These are phyloP conservation scores for Drosophila phalerata DNA, from an alignment of 2,888 invertebrate species.

Conservation along the genomic window DNA sequence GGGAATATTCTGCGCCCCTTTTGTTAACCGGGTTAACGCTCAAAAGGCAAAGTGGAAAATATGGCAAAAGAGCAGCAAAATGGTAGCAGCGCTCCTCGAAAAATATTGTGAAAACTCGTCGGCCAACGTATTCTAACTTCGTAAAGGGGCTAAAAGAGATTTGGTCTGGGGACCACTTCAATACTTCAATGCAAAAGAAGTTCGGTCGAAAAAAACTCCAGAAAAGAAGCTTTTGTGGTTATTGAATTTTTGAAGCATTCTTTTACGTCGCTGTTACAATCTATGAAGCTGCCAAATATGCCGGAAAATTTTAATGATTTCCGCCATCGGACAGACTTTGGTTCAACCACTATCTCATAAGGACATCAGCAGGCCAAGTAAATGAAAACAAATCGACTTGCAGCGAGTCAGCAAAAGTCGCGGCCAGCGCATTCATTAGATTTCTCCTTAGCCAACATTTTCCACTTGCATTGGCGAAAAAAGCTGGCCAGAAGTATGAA, in stretches of 20 bases:
- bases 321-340: conserved; percentile 42
- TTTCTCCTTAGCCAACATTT: conserved; percentile 29
- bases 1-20: conserved; percentile 77
- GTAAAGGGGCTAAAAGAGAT: conserved; percentile 62
- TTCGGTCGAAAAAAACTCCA: conserved; percentile 39
- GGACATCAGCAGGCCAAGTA: conserved; percentile 26
- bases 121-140: conserved; percentile 58
- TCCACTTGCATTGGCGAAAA: conserved; percentile 34
- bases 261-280: conserved; percentile 36
- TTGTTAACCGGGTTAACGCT: conserved; percentile 76
- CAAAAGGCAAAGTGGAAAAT: conserved; percentile 60
- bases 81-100: neutral
- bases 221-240: conserved; percentile 68
- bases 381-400: conserved; percentile 69
- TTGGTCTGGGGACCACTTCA: conserved; percentile 44
- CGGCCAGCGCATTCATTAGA: conserved; percentile 56
- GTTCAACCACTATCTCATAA: conserved; percentile 11
- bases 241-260: conserved; percentile 62
- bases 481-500: conserved; percentile 38
- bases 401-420: conserved; percentile 65
- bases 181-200: conserved; percentile 39
- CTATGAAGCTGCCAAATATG: conserved; percentile 66
- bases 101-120: conserved; percentile 29
- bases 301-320: conserved; percentile 78
- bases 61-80: conserved; percentile 54